These are phyloP conservation scores for Torymus auratus DNA, from an alignment of 2,888 invertebrate genomes.

Conservation along the genomic window DNA sequence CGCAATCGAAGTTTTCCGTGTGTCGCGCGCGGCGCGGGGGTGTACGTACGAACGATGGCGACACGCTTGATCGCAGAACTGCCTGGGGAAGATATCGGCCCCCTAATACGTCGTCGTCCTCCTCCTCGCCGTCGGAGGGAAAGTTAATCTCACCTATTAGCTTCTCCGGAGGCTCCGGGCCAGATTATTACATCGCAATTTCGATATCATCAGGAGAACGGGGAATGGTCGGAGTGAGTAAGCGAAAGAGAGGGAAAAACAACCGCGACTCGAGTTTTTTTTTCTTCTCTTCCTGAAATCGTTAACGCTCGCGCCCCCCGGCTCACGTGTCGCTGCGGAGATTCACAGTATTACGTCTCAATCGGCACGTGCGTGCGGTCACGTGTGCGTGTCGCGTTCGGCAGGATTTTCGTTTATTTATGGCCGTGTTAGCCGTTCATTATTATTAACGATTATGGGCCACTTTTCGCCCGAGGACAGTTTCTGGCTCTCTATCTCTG, in stretches of 20 bases:
- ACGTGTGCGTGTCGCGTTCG: background rate
- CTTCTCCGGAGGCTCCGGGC: background rate
- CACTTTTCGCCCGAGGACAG: background rate
- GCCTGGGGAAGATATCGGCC: slow-evolving; percentile 34
- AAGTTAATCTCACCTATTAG: slow-evolving; percentile 31
- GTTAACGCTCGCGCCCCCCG: too few relatives aligned
- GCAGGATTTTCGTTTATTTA: slow-evolving; percentile 30
- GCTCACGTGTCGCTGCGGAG: too few relatives aligned
- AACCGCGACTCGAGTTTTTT: too few relatives aligned
- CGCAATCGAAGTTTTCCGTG: slow-evolving; percentile 7
- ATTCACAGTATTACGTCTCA: too few relatives aligned
- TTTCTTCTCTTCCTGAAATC: too few relatives aligned
- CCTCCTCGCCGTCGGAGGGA: background rate
- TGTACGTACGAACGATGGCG: background rate
- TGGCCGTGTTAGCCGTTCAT: background rate
- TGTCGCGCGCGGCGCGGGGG: background rate
- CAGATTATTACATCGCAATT: slow-evolving; percentile 42
- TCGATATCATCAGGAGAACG: slow-evolving; percentile 13
- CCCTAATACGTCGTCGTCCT: slow-evolving; percentile 8
- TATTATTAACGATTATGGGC: slow-evolving; percentile 22
- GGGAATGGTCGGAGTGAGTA: too few relatives aligned
- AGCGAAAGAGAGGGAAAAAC: too few relatives aligned
- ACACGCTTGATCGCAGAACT: slow-evolving; percentile 18
- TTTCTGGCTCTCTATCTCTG: too few relatives aligned
- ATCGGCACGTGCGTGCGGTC: background rate